A percentile compares a stretch with the other conserved stretches of the same genome.
These are phyloP conservation scores for Aldabrachelys gigantea DNA, from an alignment of 2,113 vertebrate species.

Conservation along the genomic window DNA sequence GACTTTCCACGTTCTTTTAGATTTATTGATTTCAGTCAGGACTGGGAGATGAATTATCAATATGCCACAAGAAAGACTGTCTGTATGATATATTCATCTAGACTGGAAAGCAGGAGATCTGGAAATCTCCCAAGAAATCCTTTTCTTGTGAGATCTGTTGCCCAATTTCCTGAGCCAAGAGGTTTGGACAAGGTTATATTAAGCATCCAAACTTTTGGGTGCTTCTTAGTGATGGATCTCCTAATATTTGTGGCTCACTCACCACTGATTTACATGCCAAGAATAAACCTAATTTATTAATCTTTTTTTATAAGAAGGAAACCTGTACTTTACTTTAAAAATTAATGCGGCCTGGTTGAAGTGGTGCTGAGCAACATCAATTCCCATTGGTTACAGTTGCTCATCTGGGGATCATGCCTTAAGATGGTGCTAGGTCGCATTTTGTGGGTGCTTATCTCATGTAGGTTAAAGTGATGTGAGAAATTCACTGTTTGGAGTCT, in stretches of 20 bases:
- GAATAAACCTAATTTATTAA: neutral
- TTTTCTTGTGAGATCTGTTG: neutral
- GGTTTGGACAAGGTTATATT: neutral
- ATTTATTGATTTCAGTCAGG: neutral
- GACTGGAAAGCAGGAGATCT: neutral
- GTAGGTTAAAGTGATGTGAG: neutral
- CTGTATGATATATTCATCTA: neutral
- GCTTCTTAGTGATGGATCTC: accelerated
- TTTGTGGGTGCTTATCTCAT: neutral
- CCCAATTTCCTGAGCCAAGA: neutral
- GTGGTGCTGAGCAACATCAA: neutral
- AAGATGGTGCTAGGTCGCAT: neutral
- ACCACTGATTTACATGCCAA: accelerated
- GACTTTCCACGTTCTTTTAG: neutral
- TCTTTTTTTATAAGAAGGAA: neutral
- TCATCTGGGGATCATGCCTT: neutral
- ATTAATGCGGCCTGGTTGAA: neutral
- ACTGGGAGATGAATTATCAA: neutral
- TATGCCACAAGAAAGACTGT: neutral
- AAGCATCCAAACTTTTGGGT: neutral
- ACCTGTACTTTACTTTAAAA: neutral
- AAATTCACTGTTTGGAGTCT: neutral
- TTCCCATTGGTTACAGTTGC: neutral
- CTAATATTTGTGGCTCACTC: neutral
- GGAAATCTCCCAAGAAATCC: neutral